A percentile compares a stretch with the other conserved stretches of the same genome.
phyloP scores from a whole-genome alignment of 2,888 invertebrate genomes.

The Invenusta paracnida region DNA sequence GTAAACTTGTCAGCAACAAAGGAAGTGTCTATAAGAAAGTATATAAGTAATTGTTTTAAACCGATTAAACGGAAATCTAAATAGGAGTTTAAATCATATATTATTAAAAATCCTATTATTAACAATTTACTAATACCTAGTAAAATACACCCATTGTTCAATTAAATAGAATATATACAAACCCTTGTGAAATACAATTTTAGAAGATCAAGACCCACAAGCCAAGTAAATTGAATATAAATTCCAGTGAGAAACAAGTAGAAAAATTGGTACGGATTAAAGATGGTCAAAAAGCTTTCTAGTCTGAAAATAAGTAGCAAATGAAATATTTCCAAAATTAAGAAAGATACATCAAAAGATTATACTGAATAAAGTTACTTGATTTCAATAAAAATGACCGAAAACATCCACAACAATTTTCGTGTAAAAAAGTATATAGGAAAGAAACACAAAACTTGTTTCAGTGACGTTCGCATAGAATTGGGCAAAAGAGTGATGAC shows the following conservation, averaged over 20 bases:
- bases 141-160: background rate
- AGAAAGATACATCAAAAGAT: background rate
- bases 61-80: too few relatives aligned
- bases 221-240: conserved; percentile 21
- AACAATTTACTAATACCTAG: too few relatives aligned
- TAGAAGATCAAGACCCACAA: background rate
- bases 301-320: background rate
- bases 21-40: background rate
- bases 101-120: too few relatives aligned
- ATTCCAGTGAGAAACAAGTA: background rate
- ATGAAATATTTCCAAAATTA: background rate
- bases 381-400: background rate
- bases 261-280: background rate
- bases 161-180: background rate
- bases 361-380: background rate
- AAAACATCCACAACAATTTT: background rate
- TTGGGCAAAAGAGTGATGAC: background rate
- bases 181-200: background rate
- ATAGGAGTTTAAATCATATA: too few relatives aligned
- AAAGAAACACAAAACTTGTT: background rate
- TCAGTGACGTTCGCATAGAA: background rate
- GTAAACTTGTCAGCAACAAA: background rate
- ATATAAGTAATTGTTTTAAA: too few relatives aligned
- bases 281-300: background rate
- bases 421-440: background rate